Evolutionary conservation across 2,797 vertebrate genomes (phyloP).

Genomic region (Anolis apletophallus): DNA sequence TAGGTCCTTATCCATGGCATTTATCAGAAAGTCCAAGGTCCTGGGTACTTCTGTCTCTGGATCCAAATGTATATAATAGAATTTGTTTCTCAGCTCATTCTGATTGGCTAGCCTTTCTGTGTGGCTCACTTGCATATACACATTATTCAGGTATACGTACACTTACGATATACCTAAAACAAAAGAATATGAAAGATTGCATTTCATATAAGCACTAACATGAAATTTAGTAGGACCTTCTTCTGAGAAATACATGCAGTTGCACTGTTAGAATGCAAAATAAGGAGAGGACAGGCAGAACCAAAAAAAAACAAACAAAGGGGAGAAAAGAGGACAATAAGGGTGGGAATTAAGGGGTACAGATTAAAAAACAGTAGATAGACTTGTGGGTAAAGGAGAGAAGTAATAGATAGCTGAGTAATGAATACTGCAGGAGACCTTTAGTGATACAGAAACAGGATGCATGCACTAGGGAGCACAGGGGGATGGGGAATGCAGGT

Average conservation of each 20-base stretch:
- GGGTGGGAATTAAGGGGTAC: background rate
- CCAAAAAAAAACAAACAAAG: background rate
- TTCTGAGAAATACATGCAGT: background rate
- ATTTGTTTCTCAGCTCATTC: background rate
- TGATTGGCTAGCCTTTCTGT: background rate
- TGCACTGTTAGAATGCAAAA: background rate
- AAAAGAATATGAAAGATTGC: background rate
- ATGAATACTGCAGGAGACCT: background rate
- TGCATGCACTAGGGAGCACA: too few species aligned
- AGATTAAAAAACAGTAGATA: background rate
- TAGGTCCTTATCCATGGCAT: background rate
- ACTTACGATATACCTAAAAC: background rate
- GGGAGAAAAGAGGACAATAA: background rate
- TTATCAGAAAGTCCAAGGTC: background rate
- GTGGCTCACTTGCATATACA: background rate
- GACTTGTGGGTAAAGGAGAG: background rate
- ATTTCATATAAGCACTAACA: background rate
- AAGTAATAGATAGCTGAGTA: too few species aligned
- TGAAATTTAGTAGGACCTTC: background rate
- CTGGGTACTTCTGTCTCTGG: background rate
- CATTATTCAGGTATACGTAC: background rate
- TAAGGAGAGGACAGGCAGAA: background rate
- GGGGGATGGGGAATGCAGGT: too few species aligned
- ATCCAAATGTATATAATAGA: background rate
- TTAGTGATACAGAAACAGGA: background rate